These are phyloP conservation scores for Phrynosoma blainvillii DNA, from an alignment of 2,113 vertebrate species.

Conservation along the genomic window DNA sequence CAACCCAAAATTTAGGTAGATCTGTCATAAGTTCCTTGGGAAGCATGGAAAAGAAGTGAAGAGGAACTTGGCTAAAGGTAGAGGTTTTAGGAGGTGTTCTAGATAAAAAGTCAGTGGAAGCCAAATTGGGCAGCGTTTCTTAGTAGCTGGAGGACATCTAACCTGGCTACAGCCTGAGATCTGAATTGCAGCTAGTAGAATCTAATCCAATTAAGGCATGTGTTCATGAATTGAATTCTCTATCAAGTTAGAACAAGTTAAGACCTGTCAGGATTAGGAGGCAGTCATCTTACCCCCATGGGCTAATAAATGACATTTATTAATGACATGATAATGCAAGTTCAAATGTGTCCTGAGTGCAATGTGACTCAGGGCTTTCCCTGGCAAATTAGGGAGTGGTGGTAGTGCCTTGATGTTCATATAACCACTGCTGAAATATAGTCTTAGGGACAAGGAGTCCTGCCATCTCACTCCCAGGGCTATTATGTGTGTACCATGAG, in stretches of 20 bases:
- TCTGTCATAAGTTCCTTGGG: not conserved
- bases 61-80: not conserved
- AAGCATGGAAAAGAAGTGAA: not conserved
- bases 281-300: not conserved
- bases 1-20: not conserved
- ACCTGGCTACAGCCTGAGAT: not conserved
- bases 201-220: not conserved
- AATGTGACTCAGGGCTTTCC: not conserved
- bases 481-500: not conserved
- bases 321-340: not conserved
- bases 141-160: not conserved
- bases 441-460: not conserved
- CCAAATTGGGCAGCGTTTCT: not conserved
- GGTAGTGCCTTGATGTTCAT: not conserved
- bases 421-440: not conserved
- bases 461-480: not conserved
- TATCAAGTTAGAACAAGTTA: slow-evolving; percentile 4
- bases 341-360: not conserved
- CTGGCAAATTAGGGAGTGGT: not conserved
- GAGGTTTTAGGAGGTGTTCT: not conserved
- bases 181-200: not conserved
- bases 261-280: not conserved
- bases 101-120: not conserved
- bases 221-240: not conserved
- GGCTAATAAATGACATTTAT: not conserved